Evolutionary conservation across 2,797 vertebrate species (phyloP).

Genomic region (Typhlichthys eigenmanni): DNA sequence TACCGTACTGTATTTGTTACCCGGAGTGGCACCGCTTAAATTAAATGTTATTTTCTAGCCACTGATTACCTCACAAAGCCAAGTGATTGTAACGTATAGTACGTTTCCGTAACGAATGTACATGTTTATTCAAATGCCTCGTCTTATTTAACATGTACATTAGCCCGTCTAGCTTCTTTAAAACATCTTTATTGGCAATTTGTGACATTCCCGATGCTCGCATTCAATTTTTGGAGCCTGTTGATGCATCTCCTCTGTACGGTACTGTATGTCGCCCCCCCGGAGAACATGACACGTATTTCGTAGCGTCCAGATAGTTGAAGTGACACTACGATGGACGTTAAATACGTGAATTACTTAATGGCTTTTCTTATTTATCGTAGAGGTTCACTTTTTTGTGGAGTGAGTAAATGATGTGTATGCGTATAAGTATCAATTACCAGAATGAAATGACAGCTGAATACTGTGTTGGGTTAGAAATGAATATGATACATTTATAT

Average conservation of each 20-base stretch:
- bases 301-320: slow-evolving; percentile 45
- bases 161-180: neutral
- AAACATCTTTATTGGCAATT: neutral
- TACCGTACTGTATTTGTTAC: neutral
- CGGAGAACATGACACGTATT: slow-evolving; percentile 73
- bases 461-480: no score
- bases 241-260: slow-evolving; percentile 27
- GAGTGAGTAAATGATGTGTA: no score
- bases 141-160: no score
- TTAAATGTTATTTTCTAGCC: slow-evolving; percentile 13
- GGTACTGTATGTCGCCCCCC: slow-evolving; percentile 50
- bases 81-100: neutral
- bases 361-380: no score
- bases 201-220: neutral
- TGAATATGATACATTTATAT: no score
- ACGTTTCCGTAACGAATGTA: no score
- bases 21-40: neutral
- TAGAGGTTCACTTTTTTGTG: no score
- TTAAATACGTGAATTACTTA: no score
- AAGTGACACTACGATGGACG: slow-evolving; percentile 22
- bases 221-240: neutral
- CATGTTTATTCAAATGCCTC: no score
- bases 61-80: slow-evolving; percentile 39
- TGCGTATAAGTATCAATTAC: slow-evolving; percentile 27
- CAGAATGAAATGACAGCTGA: no score